Evolutionary conservation across 2,888 invertebrate genomes (phyloP), one percentile per base, ranked within the genome.

Genomic region (Ophion ventricosus): DNA sequence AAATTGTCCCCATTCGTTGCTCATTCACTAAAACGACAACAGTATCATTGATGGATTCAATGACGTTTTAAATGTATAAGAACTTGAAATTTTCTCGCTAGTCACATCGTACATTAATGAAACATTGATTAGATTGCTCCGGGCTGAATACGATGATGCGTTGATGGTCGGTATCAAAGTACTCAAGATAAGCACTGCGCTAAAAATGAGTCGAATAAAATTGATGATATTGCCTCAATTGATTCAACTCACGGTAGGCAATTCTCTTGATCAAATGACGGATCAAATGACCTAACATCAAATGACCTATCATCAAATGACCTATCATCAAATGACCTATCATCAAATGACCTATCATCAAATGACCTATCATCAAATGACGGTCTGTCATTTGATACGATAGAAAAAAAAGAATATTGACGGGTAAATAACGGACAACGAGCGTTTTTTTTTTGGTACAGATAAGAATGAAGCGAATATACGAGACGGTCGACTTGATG

Each of bases 401-500:
- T 1, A 57, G n/a, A n/a, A 59, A 59, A 56, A 20, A 29, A n/a
- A 43, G 11, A 25, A 4, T 3, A 29, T 63, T 14, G 2, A n/a
- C 25, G 8, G 5, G n/a, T 20, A 8, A 20, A 35, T 5, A 2
- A 20, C 8, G 14, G 35, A 74, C 17, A 26, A 14, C 8, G 11
- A 43, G n/a, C 2, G 35, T 25, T 57, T 57, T 11, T 1, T 57
- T 57, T 11, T 1, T 64, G 1, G 10, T 20, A 61, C 56, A 91
- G 91, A 61, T 91, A 14, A 88, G 90, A 23, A 92, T 94, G 25
- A 93, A 94, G 85, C 93, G 94, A 69, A 92, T 95, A 85, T 91
- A 93, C 86, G 95, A 95, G 90, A 94, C 95, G 2, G 90, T 95
- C 17, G 94, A 94, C 80, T 89, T 95, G 56, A 88, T 94, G 56